Evolutionary conservation across 2,113 vertebrate species (phyloP), one percentile per base, ranked within the genome.

Genomic region (Emydura subglobosa): DNA sequence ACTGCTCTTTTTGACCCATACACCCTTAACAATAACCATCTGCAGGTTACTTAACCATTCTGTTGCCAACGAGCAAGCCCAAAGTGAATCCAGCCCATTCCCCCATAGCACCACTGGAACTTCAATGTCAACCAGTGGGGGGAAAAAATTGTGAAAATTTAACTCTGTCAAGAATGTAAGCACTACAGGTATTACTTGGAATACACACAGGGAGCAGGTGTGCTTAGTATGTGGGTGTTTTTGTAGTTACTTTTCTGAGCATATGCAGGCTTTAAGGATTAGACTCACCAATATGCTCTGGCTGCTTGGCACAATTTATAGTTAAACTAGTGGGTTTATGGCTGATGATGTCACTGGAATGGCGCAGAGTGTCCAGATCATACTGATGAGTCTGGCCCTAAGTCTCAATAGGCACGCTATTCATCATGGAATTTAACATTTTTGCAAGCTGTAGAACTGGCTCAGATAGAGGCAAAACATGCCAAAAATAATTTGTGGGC

Each of bases 261-360:
- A 80, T 14, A 44, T 25, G 12, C 31, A 86, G 31, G 25, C 61
- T 5, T 0, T 42, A 29, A 10, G 5, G 34, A 51, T 21, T 0
- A 76, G 0, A 29, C 14, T 65, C 13, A 44, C 16, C 65, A 21
- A 31, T 47, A 44, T 53, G 51, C 29, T 59, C 42, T 47, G 4
- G 74, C 74, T 76, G 44, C 0, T 4, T 59, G 42, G 31, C 61
- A 74, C 14, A 54, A 85, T 54, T 68, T 54, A 21, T 39, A 29
- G 83, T 91, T 96, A 94, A 57, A 84, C n/a, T 84, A 61, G 1
- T 82, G 94, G 90, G 9, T 86, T 89, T 82, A 12, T 65, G 91
- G 55, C 4, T 44, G 79, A 3, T 90, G 54, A 82, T 6, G 2
- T 59, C 53, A 74, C 13, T 27, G 39, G 21, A 8, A 5, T 86